phyloP scores from a whole-genome alignment of 2,113 vertebrate genomes.

The Carassius carassius region DNA sequence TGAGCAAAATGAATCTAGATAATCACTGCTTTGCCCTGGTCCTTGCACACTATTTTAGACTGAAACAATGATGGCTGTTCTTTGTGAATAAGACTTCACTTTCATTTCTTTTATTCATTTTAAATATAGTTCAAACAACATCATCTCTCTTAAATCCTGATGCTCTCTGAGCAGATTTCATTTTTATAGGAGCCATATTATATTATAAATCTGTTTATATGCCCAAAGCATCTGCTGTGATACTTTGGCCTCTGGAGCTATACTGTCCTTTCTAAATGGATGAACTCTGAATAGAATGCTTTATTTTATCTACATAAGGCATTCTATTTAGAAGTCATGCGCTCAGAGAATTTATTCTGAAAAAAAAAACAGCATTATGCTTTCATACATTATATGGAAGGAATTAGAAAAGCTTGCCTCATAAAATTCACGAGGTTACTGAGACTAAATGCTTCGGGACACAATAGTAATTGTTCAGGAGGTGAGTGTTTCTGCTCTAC shows the following conservation, averaged over 20 bases:
- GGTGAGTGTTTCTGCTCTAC: not conserved
- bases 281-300: slow-evolving; percentile 2
- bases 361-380: slow-evolving; percentile 8
- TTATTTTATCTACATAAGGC: slow-evolving; percentile 16
- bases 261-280: slow-evolving; percentile 3
- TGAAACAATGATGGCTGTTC: not conserved
- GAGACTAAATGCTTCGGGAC: not conserved
- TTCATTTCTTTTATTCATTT: not conserved
- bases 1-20: not conserved
- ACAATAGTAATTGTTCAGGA: slow-evolving; percentile 14
- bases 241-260: not conserved
- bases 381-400: slow-evolving; percentile 1
- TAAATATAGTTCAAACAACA: not conserved
- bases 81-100: not conserved
- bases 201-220: not conserved
- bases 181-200: not conserved
- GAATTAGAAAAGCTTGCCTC: not conserved
- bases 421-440: slow-evolving; percentile 23
- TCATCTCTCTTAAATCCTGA: not conserved
- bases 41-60: not conserved
- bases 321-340: slow-evolving; percentile 24
- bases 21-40: not conserved
- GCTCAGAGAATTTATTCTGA: slow-evolving; percentile 1
- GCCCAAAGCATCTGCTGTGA: not conserved
- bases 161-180: not conserved